Base-by-base conservation (phyloP, 2,888 invertebrate genomes). In the Carabus problematicus region DNA sequence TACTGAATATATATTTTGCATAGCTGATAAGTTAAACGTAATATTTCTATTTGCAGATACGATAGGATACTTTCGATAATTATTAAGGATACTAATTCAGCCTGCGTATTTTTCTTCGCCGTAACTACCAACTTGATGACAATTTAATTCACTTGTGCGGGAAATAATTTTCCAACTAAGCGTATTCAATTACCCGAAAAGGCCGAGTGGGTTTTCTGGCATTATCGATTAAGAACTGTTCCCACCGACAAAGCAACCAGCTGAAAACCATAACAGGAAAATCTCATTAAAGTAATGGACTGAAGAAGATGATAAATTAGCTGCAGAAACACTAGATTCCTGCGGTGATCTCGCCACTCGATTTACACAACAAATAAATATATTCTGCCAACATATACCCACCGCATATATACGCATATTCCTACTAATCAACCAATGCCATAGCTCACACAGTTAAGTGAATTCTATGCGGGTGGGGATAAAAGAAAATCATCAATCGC, bases 261-360 rank as follows among this genome's bases (percentile, higher is more conserved):
- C 42, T 60, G 68, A 68, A 59, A 61, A 68, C 60, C 68, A 68
- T 68, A 68, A 68, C 68, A 68, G 60, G 42, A 52, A 52, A 68
- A 68, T 55, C 68, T 68, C 68, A 68, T 68, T 68, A 60, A 45
- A 43, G 41, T 68, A 68, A 68, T 68, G 60, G 68, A 68, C 60
- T 68, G 68, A 61, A 68, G 59, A 59, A 43, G 54, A 68, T 68
- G 68, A 68, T 68, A 68, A 60, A 68, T 68, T 42, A 42, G 12
- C 41, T 42, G 43, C 8, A 18, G 55, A 55, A 55, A 56, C 56
- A 56, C 56, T 12, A 9, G 12, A 18, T 29, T n/a, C 19, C 29
- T 39, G 29, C 3, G 29, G n/a, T n/a, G 12, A 60, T 14, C 42
- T 16, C 9, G 40, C 39, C 40, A 14, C 39, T n/a, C 2, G 56